phyloP scores from a whole-genome alignment of 2,888 invertebrate genomes.

The Pyralis farinalis region DNA sequence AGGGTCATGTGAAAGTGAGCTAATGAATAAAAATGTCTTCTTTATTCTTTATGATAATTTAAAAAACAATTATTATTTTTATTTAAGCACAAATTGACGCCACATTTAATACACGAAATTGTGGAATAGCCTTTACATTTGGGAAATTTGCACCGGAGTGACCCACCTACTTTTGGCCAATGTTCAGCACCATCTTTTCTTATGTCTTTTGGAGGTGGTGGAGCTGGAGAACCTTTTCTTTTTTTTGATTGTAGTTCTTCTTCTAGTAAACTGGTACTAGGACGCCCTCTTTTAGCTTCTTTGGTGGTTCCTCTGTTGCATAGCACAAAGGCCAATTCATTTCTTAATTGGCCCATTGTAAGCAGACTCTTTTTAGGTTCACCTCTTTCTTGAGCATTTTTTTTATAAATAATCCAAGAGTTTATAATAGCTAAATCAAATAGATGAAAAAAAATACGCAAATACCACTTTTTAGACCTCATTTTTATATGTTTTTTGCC shows the following conservation, averaged over 20 bases:
- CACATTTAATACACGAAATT: conserved; percentile 38
- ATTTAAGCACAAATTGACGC: conserved; percentile 34
- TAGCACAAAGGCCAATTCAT: conserved; percentile 40
- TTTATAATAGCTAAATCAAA: conserved; percentile 38
- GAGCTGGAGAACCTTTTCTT: conserved; percentile 37
- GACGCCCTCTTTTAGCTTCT: conserved; percentile 38
- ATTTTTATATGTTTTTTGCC: conserved; percentile 18
- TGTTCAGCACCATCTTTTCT: conserved; percentile 42
- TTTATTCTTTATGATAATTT: conserved; percentile 35
- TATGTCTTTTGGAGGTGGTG: conserved; percentile 41
- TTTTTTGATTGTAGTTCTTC: conserved; percentile 33
- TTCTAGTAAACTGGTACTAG: conserved; percentile 35
- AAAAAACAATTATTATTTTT: conserved; percentile 36
- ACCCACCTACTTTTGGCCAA: conserved; percentile 42
- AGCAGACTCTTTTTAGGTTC: conserved; percentile 19
- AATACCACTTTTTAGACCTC: conserved; percentile 19
- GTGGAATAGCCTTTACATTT: conserved; percentile 44
- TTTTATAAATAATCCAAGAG: conserved; percentile 32
- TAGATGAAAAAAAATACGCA: conserved; percentile 37
- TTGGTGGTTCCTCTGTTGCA: conserved; percentile 39
- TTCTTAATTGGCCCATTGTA: conserved; percentile 19
- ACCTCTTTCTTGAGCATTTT: conserved; percentile 8
- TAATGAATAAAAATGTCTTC: too few relatives aligned
- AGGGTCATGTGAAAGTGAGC: too few relatives aligned
- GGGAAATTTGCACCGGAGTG: conserved; percentile 40